A percentile compares a stretch with the other conserved stretches of the same genome.
These are phyloP conservation scores for Stegostoma tigrinum DNA, from an alignment of 2,113 vertebrate genomes.

Conservation along the genomic window DNA sequence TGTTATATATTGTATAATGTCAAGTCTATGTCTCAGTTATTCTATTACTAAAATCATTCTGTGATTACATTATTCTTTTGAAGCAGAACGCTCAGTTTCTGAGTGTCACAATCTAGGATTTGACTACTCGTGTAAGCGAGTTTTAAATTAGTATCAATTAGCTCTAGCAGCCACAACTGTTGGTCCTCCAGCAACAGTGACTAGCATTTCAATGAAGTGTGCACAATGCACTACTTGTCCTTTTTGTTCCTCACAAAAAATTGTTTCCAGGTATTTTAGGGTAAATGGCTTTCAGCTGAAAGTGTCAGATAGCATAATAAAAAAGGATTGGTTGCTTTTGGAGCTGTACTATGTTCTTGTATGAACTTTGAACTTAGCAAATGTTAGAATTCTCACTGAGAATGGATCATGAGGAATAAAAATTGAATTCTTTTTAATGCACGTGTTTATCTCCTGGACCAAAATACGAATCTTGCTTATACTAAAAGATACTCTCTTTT, in stretches of 20 bases:
- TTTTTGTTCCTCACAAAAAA: not conserved
- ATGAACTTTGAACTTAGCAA: not conserved
- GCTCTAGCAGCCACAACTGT: not conserved
- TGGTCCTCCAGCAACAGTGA: not conserved
- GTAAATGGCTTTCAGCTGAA: not conserved
- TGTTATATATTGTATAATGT: not conserved
- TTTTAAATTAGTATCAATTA: constrained; percentile 13
- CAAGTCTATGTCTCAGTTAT: not conserved
- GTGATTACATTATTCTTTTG: not conserved
- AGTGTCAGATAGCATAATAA: not conserved
- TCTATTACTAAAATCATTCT: not conserved
- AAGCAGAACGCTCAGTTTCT: not conserved
- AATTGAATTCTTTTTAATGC: not conserved
- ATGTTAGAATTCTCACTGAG: not conserved
- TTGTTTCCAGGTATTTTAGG: not conserved
- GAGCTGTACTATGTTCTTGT: not conserved
- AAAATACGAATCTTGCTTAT: not conserved
- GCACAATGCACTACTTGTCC: not conserved
- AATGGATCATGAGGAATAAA: not conserved
- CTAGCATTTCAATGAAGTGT: not conserved
- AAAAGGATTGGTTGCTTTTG: not conserved
- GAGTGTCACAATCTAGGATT: not conserved
- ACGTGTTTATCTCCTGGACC: not conserved
- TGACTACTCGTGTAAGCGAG: not conserved
- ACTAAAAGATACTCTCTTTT: too few species aligned